Conservation (phyloP, 92 coral and sea anemone species). For the Pocillopora grandis region DNA sequence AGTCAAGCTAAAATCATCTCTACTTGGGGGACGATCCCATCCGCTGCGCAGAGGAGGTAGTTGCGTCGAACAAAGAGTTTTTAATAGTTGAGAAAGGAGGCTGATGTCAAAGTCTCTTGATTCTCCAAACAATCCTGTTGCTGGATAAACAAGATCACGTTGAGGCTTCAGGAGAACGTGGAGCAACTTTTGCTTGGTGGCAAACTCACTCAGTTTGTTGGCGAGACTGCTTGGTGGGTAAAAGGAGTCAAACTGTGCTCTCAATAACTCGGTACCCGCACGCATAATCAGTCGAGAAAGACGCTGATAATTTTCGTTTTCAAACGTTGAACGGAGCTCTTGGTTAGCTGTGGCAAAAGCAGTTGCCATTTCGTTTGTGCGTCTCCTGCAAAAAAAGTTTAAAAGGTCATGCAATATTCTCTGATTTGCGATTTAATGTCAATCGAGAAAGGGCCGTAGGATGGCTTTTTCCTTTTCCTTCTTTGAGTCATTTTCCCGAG, state of each 20-base stretch:
- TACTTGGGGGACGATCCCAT: background rate
- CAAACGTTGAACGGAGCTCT: background rate
- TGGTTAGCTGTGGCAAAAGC: background rate
- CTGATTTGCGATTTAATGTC: too few species aligned
- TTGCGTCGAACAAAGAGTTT: background rate
- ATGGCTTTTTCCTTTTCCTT: too few species aligned
- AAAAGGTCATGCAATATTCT: too few species aligned
- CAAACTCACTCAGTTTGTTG: background rate
- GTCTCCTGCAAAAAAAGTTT: too few species aligned
- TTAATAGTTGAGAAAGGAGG: background rate
- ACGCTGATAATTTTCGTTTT: background rate
- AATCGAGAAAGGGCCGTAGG: too few species aligned
- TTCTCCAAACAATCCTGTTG: background rate
- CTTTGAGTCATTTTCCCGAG: too few species aligned
- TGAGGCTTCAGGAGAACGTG: background rate
- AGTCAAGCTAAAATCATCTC: background rate
- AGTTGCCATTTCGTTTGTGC: background rate
- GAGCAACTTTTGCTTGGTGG: background rate
- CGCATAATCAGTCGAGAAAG: background rate
- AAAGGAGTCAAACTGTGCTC: background rate
- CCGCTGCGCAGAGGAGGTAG: background rate
- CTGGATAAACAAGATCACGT: background rate
- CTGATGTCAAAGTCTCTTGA: background rate
- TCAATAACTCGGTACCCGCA: background rate
- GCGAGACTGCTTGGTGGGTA: background rate